Conservation (phyloP, 2,797 vertebrate species). For the Syngnathus rostellatus region DNA sequence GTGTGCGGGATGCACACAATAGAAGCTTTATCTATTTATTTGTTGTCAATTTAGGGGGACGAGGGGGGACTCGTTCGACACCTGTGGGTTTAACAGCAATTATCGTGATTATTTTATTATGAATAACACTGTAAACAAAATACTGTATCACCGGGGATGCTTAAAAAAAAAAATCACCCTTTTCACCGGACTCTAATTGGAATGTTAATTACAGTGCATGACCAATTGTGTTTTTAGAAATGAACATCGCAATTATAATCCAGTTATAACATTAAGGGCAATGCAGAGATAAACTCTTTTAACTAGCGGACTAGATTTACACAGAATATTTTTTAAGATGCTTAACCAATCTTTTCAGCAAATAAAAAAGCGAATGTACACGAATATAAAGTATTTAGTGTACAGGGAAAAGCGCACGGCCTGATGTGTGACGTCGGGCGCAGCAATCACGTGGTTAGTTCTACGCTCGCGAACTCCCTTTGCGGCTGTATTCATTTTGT, state of each 20-base stretch:
- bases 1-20: background rate
- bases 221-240: background rate
- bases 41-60: background rate
- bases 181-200: no score
- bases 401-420: background rate
- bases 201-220: no score
- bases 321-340: no score
- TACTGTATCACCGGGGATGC: no score
- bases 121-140: no score
- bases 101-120: background rate
- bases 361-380: background rate
- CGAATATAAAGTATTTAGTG: background rate
- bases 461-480: no score
- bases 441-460: background rate
- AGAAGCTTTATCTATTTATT: background rate
- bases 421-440: background rate
- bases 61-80: background rate
- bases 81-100: background rate
- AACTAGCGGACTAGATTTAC: no score
- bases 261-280: background rate
- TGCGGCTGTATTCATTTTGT: no score
- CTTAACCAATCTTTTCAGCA: background rate
- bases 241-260: background rate
- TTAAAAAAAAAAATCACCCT: no score
- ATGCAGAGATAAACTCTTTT: background rate